Base-by-base conservation (phyloP, 2,888 invertebrate genomes). In the Cheilosia pagana region DNA sequence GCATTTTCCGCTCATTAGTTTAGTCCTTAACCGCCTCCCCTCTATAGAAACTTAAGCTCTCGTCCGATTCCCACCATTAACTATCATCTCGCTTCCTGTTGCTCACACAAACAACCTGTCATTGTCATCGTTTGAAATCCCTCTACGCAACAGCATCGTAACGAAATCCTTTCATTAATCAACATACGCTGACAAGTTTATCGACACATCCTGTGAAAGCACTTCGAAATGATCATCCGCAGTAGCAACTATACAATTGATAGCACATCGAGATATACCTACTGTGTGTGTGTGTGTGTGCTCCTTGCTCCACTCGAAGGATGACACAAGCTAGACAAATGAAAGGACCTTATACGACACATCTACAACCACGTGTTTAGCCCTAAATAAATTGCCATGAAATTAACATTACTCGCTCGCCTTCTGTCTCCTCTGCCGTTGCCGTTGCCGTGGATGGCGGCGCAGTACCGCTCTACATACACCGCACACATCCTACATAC, bases 311-410 rank as follows among this genome's bases (percentile, higher is more conserved):
- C 28, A 28, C 28, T 28, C 28, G 8, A 59, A 41, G 28, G 59
- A 59, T n/a, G 53, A 28, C 16, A 53, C 28, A 57, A 39, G 71
- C 72, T 72, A 71, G 71, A 60, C 43, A 41, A 50, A 71, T 45
- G 41, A 74, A 71, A 67, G 65, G 71, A 67, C 59, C 59, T 76
- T 57, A 57, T 52, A n/a, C 45, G 45, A 45, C 16, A 45, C 52
- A 60, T 60, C 65, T 35, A 74, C 72, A 55, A 77, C 67, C 78
- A 83, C 77, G 72, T 83, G 82, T 63, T 83, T 83, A 78, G 77
- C 72, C 82, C 72, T 68, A 75, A 85, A 78, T 83, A 78, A 83
- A 75, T 79, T 79, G 79, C 83, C 79, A 79, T 85, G 83, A 85
- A 85, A 85, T 85, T 85, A 85, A 70, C 74, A 85, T 85, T 85